Evolutionary conservation across 2,113 vertebrate genomes (phyloP).

Genomic region (Dendropsophus ebraccatus): DNA sequence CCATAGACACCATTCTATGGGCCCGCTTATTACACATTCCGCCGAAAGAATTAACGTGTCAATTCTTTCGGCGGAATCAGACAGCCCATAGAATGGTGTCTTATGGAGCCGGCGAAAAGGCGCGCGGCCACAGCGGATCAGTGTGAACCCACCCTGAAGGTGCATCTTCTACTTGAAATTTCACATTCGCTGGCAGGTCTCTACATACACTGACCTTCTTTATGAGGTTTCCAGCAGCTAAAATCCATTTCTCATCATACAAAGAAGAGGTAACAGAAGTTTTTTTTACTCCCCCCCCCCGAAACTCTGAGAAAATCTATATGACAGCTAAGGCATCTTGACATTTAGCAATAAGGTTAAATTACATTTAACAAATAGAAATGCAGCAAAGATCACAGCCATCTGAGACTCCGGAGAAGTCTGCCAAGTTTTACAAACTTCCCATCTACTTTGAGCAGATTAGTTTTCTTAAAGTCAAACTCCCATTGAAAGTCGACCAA

Average conservation of each 20-base stretch:
- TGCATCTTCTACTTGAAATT: too few species aligned
- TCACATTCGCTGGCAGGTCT: too few species aligned
- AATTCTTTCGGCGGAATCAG: too few species aligned
- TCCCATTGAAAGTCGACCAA: slow-evolving; percentile 39
- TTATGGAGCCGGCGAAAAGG: too few species aligned
- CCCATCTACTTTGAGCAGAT: slow-evolving; percentile 46
- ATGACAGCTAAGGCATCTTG: slow-evolving; percentile 17
- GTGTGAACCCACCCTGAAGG: too few species aligned
- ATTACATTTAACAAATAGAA: slow-evolving; percentile 53
- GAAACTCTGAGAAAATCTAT: background rate
- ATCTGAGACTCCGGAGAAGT: slow-evolving; percentile 38
- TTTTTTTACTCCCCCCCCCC: too few species aligned
- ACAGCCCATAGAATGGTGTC: too few species aligned
- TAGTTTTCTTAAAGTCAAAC: slow-evolving; percentile 58
- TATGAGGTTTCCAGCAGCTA: background rate
- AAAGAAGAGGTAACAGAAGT: background rate
- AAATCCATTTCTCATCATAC: background rate
- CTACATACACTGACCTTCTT: background rate
- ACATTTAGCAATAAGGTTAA: slow-evolving; percentile 55
- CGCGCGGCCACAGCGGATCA: too few species aligned
- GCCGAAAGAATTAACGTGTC: too few species aligned
- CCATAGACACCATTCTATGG: too few species aligned
- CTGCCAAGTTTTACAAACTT: slow-evolving; percentile 53
- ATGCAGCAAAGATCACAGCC: slow-evolving; percentile 52
- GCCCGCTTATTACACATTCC: too few species aligned